A percentile compares a stretch with the other conserved stretches of the same genome.
Evolutionary conservation across 2,888 invertebrate genomes (phyloP).

Genomic region (Actias luna): DNA sequence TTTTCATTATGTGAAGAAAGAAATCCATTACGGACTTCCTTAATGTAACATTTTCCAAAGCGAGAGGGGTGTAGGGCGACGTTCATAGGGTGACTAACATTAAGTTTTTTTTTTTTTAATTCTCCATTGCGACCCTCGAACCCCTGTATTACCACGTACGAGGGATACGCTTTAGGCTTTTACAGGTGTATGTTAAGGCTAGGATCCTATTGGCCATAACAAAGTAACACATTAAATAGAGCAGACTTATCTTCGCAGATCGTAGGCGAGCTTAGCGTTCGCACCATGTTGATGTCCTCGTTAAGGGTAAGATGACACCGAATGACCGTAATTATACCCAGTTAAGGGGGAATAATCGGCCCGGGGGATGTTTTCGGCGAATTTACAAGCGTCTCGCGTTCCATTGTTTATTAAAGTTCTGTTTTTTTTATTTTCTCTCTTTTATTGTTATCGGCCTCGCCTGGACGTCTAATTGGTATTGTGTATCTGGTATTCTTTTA

Average conservation of each 20-base stretch:
- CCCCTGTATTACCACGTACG: no score
- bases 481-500: slow-evolving; percentile 20
- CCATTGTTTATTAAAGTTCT: slow-evolving; percentile 74
- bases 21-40: no score
- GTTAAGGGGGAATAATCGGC: slow-evolving; percentile 64
- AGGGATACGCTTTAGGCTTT: no score
- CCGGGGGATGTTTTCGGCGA: slow-evolving; percentile 57
- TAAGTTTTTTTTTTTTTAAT: no score
- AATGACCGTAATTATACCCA: slow-evolving; percentile 76
- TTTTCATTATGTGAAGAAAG: no score
- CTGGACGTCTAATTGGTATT: slow-evolving; percentile 47
- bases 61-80: no score
- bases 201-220: background rate
- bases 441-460: slow-evolving; percentile 53
- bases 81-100: no score
- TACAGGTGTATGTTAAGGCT: no score
- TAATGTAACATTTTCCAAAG: no score
- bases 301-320: slow-evolving; percentile 77
- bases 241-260: slow-evolving; percentile 10
- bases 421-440: slow-evolving; percentile 41
- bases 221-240: background rate
- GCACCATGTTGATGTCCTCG: slow-evolving; percentile 61
- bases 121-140: no score
- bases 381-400: slow-evolving; percentile 62
- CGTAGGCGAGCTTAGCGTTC: slow-evolving; percentile 19